Conservation (phyloP, 2,797 vertebrate species). For the Pseudopleuronectes americanus region DNA sequence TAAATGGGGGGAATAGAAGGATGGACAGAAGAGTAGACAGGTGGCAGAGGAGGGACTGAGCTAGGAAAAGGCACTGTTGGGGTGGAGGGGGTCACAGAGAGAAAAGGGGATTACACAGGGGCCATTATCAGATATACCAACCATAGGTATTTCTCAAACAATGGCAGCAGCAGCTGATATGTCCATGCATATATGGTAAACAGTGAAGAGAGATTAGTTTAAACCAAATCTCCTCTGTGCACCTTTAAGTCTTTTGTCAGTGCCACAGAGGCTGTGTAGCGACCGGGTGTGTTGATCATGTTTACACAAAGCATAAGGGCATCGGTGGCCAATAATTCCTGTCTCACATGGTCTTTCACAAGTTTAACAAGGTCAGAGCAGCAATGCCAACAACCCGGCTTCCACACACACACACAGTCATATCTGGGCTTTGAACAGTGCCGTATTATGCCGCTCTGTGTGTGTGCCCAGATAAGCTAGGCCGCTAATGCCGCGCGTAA, state of each 20-base stretch:
- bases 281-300: conserved; percentile 77
- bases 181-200: conserved; percentile 85
- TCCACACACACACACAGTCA: conserved; percentile 60
- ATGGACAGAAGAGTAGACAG: conserved; percentile 44
- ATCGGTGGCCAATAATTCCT: conserved; percentile 82
- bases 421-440: conserved; percentile 81
- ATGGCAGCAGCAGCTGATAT: conserved; percentile 77
- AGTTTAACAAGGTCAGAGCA: conserved; percentile 83
- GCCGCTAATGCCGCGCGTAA: conserved; percentile 82
- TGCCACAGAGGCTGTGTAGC: conserved; percentile 73
- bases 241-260: conserved; percentile 83
- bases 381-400: conserved; percentile 67
- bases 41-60: conserved; percentile 51
- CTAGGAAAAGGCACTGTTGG: conserved; percentile 29
- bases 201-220: conserved; percentile 82
- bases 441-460: conserved; percentile 78
- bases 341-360: conserved; percentile 83
- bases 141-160: conserved; percentile 83
- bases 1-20: neutral
- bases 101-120: conserved; percentile 71
- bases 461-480: conserved; percentile 83
- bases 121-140: conserved; percentile 79
- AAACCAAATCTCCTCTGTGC: conserved; percentile 79
- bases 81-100: conserved; percentile 59
- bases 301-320: conserved; percentile 84